A percentile compares a stretch with the other conserved stretches of the same genome.
These are phyloP conservation scores for Amphibalanus amphitrite DNA, from an alignment of 1,140 invertebrate genomes.

Conservation along the genomic window DNA sequence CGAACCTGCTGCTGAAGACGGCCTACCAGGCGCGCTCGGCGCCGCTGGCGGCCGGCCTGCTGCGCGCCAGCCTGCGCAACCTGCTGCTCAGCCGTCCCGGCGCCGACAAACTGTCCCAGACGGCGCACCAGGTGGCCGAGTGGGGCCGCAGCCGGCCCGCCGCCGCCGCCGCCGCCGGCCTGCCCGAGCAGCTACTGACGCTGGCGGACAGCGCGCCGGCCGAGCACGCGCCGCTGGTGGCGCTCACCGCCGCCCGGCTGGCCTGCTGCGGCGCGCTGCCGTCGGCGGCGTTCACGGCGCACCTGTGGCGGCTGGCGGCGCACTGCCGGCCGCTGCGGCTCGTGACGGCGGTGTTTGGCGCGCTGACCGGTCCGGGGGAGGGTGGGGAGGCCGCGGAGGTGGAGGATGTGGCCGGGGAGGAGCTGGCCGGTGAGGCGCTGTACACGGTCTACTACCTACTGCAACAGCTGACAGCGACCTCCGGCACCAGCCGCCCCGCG, in stretches of 20 bases:
- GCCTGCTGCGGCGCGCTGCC: background rate
- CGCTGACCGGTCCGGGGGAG: too few relatives aligned
- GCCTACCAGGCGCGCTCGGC: too few relatives aligned
- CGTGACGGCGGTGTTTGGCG: background rate
- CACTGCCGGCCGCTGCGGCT: background rate
- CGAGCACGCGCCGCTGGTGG: background rate
- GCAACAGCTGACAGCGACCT: background rate
- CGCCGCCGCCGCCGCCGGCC: too few relatives aligned
- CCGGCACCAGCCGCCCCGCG: too few relatives aligned
- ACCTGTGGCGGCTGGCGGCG: background rate
- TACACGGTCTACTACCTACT: background rate
- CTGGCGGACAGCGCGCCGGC: background rate
- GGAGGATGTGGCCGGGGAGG: background rate
- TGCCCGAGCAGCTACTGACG: background rate
- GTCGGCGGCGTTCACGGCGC: background rate
- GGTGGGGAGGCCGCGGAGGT: too few relatives aligned
- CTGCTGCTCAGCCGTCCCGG: background rate
- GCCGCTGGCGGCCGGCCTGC: background rate
- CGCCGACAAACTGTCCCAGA: background rate
- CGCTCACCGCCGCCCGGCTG: background rate
- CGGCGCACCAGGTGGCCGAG: background rate
- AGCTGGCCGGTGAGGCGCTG: background rate
- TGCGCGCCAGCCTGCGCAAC: background rate
- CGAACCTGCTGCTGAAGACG: background rate
- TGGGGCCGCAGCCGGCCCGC: background rate